Percentiles rank a stretch among this genome's conserved stretches.
phyloP scores from a whole-genome alignment of 2,797 vertebrate species.

The Clarias pachynema region DNA sequence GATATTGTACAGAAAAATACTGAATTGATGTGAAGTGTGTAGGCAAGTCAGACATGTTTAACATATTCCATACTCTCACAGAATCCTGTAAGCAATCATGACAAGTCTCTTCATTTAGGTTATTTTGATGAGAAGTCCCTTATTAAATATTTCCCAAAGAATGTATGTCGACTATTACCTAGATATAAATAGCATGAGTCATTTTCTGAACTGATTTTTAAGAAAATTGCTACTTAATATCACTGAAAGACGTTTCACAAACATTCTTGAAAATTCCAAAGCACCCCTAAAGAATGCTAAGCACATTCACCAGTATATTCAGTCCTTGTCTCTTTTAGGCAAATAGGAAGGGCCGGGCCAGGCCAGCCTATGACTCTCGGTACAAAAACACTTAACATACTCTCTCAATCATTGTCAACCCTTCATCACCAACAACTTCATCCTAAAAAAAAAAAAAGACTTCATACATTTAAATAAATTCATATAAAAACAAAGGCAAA shows the following conservation, averaged over 20 bases:
- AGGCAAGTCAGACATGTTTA: slow-evolving; percentile 39
- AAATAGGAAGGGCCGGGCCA: slow-evolving; percentile 22
- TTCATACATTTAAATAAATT: slow-evolving; percentile 75
- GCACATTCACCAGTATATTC: slow-evolving; percentile 32
- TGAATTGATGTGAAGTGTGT: slow-evolving; percentile 44
- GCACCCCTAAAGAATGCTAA: slow-evolving; percentile 10
- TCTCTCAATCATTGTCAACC: slow-evolving; percentile 31
- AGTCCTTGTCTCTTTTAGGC: slow-evolving; percentile 17
- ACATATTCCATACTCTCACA: slow-evolving; percentile 40
- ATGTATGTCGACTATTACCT: not conserved
- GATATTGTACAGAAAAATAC: slow-evolving; percentile 49
- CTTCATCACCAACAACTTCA: slow-evolving; percentile 56
- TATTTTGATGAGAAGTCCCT: slow-evolving; percentile 12
- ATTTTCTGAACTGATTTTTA: not conserved
- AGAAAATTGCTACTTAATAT: slow-evolving; percentile 19
- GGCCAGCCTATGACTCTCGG: slow-evolving; percentile 26
- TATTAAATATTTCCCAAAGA: slow-evolving; percentile 16
- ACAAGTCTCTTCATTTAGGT: slow-evolving; percentile 25
- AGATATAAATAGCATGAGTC: not conserved
- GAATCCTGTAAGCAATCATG: slow-evolving; percentile 27
- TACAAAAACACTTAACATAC: slow-evolving; percentile 38
- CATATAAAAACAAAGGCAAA: slow-evolving; percentile 60
- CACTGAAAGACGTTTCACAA: slow-evolving; percentile 32
- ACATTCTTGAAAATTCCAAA: slow-evolving; percentile 20
- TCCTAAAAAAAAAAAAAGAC: slow-evolving; percentile 64